Conservation (phyloP, 2,797 vertebrate genomes). For the Enteromius viviparus region DNA sequence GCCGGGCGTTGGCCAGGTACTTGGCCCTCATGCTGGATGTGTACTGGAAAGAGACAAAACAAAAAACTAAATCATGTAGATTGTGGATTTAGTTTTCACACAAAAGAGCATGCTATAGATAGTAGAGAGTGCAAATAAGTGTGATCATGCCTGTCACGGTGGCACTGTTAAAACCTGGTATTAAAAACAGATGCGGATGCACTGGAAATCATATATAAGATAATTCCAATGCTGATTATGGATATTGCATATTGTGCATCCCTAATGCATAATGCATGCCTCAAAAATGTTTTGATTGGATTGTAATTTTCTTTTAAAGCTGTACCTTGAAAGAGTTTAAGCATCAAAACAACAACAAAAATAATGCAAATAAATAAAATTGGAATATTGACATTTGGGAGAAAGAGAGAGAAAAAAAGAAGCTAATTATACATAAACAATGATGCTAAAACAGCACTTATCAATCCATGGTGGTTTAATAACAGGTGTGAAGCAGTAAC, state of each 20-base stretch:
- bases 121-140: neutral
- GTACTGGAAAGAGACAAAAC: slow-evolving; percentile 83
- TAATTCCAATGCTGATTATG: too few relatives aligned
- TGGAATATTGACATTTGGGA: neutral
- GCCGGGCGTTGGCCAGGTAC: slow-evolving; percentile 95
- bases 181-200: neutral
- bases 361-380: neutral
- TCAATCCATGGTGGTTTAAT: neutral
- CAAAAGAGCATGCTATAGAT: neutral
- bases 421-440: too few relatives aligned
- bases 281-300: neutral
- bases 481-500: neutral
- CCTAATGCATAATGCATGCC: neutral
- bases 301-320: neutral
- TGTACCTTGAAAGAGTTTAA: neutral
- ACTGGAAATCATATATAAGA: neutral
- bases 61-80: neutral
- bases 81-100: neutral
- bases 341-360: neutral
- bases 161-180: neutral
- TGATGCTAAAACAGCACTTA: neutral
- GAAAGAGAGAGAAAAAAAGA: neutral
- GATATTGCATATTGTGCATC: too few relatives aligned
- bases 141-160: neutral
- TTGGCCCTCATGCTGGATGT: slow-evolving; percentile 99